Base-by-base conservation (phyloP, 2,888 invertebrate genomes). In the Marasmarcha lunaedactyla region DNA sequence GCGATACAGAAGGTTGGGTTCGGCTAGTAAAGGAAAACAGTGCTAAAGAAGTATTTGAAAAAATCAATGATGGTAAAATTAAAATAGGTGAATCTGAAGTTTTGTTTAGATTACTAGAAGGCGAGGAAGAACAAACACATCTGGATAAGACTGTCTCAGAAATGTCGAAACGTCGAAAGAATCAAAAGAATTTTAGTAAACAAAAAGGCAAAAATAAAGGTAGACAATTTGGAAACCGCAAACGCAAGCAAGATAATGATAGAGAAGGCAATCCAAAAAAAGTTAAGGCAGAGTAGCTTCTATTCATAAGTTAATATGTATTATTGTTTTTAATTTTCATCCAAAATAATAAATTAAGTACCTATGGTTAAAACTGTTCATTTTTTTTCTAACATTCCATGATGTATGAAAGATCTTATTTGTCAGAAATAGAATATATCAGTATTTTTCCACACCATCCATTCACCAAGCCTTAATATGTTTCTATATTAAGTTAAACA, bases 1-100 rank as follows among this genome's bases (percentile, higher is more conserved):
- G 93, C 0, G 89, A 93, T 47, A 71, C 85, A 2, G 87, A 89
- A 51, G 95, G 92, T 1, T 90, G 89, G 71, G 81, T 93, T 12
- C 86, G 94, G 33, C 84, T 94, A 38, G 68, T 86, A 2, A 88
- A 88, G 44, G 91, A 91, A 55, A 88, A 91, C 59, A 70, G 86
- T 5, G 94, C 92, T 0, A 86, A 87, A 45, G 85, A 86, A 39
- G 64, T 91, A 39, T 55, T 86, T 12, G 87, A 87, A 35, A 89
- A 90, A 59, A 67, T 91, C 36, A 77, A 86, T 1, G 88, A 89
- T 40, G 86, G 86, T 1, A 89, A 88, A 73, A 67, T 91, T 12
- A 78, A 73, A 46, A 71, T 84, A 1, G 62, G 78, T 41, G 85
- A 85, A 0, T 63, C 69, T 1, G 86, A 87, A 25, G 67, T 90